Percentiles rank a stretch among this genome's conserved stretches.
These are phyloP conservation scores for Microchirus variegatus DNA, from an alignment of 2,797 vertebrate species.

Conservation along the genomic window DNA sequence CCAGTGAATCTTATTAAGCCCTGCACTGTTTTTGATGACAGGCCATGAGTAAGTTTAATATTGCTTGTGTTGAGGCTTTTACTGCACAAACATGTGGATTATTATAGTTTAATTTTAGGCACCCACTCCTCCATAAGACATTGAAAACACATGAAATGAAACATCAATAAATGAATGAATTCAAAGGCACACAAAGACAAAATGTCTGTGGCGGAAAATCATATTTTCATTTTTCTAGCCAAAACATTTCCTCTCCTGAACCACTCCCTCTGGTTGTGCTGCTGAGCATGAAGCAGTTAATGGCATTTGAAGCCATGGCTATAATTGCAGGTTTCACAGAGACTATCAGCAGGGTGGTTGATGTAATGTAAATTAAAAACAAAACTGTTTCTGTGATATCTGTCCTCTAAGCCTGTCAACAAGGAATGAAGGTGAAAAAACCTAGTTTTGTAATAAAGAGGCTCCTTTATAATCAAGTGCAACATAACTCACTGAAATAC, in stretches of 20 bases:
- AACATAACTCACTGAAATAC: constrained; percentile 26
- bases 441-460: constrained; percentile 31
- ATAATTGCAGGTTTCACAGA: constrained; percentile 45
- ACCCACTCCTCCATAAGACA: constrained; percentile 9
- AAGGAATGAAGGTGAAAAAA: constrained; percentile 51
- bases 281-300: constrained; percentile 36
- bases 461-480: constrained; percentile 40
- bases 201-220: not conserved
- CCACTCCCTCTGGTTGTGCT: not conserved
- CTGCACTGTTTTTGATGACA: constrained; percentile 55
- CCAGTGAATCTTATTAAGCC: constrained; percentile 50
- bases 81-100: constrained; percentile 43
- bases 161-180: not conserved
- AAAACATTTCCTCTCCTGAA: not conserved
- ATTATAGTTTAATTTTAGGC: constrained; percentile 48
- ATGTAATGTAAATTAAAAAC: constrained; percentile 62
- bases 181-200: not conserved
- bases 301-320: constrained; percentile 24
- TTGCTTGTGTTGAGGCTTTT: constrained; percentile 40
- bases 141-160: constrained; percentile 30
- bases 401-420: constrained; percentile 41
- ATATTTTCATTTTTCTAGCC: constrained; percentile 10
- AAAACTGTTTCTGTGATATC: constrained; percentile 65
- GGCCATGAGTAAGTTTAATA: constrained; percentile 48
- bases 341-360: constrained; percentile 46